Base-by-base conservation (phyloP, 1,140 invertebrate species). In the Leptopilina boulardi region DNA sequence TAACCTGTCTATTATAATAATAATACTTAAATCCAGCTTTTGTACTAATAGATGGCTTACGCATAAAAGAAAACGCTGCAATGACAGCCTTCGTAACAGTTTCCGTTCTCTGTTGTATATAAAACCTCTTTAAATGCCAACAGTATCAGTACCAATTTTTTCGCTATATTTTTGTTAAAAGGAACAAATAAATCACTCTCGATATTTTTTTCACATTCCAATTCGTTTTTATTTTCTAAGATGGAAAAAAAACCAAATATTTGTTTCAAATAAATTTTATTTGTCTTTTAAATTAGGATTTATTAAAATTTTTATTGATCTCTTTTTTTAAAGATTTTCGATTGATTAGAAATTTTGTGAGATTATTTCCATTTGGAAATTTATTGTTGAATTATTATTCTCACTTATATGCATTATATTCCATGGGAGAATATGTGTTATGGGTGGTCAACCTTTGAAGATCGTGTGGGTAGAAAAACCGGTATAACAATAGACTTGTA, bases 41-140 rank as follows among this genome's bases (percentile, higher is more conserved):
- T 66, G 56, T 66, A 66, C 23, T 66, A 66, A 66, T 66, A 66
- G 26, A n/a, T 66, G 26, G 56, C 23, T 66, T 30, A 30, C 26
- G 56, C 56, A 66, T 66, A 66, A 66, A 66, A 66, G 56, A 15
- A 66, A 51, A 51, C n/a, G n/a, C 15, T 51, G 47, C 47, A 51
- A 51, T 51, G 47, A 51, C 47, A 51, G 47, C 47, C 47, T 51
- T 51, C 56, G 23, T 30, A 66, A 66, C 26, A 66, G 5, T 66
- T 66, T 66, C 56, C 23, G 56, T 59, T 59, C 56, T 26, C 21
- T 21, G 56, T n/a, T n/a, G n/a, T n/a, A n/a, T 59, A n/a, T 38
- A 47, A 47, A 15, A 59, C 11, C 21, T 26, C 19, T 26, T 59
- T 59, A 59, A 59, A 59, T 59, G 56, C 23, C 56, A 59, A 26